Base-by-base conservation (phyloP, 2,113 vertebrate genomes). In the Istiophorus platypterus region DNA sequence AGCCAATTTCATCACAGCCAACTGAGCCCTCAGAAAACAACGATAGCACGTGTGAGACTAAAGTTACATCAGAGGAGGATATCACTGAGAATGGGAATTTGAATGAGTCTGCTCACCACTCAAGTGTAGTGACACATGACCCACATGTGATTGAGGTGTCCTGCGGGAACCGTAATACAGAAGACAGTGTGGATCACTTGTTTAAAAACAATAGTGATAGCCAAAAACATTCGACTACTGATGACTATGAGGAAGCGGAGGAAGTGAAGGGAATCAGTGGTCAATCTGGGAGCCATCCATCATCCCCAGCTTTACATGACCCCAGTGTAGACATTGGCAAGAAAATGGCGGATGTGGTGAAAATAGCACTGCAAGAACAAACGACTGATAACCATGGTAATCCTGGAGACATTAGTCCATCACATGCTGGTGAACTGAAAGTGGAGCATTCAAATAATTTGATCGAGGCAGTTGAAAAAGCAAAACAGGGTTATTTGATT, bases 1-100 rank as follows among this genome's bases (percentile, higher is more conserved):
- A 80, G 80, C 80, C 81, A 85, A 77, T 92, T 87, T 85, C 88
- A 85, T 85, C 45, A 4, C 80, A 89, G 72, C 78, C 76, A 76
- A 85, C 81, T 63, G 89, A 91, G 56, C 81, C 81, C 67, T 61
- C 67, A 51, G 78, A 90, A 87, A 91, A 79, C 71, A 85, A 76
- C 74, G 79, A 83, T 57, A 85, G 72, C 51, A 72, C 76, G n/a
- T 75, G 61, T 29, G 78, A 84, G 54, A 81, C 80, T 54, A 75
- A 90, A 81, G 85, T 78, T 64, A 51, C 80, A 66, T 81, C 88
- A 68, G 68, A 85, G 54, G 83, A 83, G 22, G 62, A 88, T 75
- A 75, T 87, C 37, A 20, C 57, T 42, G 24, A 85, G 45, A 82
- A 58, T 56, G 89, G 84, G 65, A 56, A 81, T 85, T 45, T 81